phyloP scores from a whole-genome alignment of 2,113 vertebrate genomes.

The Eira barbara region DNA sequence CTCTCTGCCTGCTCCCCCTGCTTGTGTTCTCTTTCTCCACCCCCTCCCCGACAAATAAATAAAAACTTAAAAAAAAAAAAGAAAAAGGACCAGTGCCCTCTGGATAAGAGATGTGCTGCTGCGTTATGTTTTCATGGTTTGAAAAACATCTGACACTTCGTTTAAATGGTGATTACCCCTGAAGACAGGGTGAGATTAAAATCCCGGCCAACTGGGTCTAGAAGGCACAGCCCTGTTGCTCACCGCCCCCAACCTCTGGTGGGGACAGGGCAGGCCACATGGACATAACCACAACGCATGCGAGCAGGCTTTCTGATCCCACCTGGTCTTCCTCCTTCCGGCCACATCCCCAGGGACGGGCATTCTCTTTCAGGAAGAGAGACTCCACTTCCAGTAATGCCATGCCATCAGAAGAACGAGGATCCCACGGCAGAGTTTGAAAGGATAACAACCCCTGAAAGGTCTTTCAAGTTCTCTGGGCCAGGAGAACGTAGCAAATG shows the following conservation, averaged over 20 bases:
- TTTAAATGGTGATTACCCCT: background rate
- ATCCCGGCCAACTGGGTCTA: background rate
- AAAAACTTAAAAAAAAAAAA: too few relatives aligned
- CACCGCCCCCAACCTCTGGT: fast-evolving
- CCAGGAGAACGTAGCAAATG: background rate
- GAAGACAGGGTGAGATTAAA: background rate
- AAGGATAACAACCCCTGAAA: background rate
- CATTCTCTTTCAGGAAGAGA: background rate
- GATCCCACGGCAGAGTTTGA: background rate
- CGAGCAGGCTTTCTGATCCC: background rate
- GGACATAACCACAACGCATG: fast-evolving
- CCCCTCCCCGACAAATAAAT: too few relatives aligned
- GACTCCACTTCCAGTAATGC: fast-evolving
- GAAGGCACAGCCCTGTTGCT: background rate
- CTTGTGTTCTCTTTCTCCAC: too few relatives aligned
- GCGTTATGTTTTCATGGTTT: background rate
- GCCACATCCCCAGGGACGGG: background rate
- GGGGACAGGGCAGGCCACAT: fast-evolving
- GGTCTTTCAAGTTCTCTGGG: background rate
- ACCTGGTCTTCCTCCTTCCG: background rate
- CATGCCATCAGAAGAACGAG: fast-evolving
- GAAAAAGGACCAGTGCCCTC: background rate
- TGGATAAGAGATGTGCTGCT: background rate
- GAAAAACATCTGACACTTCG: background rate
- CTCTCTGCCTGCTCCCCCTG: too few relatives aligned